Percentiles rank a stretch among this genome's conserved stretches.
phyloP scores from a whole-genome alignment of 2,888 invertebrate species.

The Drosophila barbarae region DNA sequence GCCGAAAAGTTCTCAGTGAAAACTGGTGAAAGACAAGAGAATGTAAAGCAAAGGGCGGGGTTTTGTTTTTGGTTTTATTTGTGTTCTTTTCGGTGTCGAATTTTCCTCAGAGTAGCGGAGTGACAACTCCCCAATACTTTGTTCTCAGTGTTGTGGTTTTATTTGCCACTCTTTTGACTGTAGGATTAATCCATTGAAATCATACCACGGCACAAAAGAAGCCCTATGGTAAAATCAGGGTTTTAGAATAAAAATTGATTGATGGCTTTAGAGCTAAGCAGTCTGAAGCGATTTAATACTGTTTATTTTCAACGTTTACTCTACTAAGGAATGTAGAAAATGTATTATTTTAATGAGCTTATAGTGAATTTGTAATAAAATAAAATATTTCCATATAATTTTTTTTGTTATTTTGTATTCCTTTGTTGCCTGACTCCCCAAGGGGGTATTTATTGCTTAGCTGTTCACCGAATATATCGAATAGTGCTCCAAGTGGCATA shows the following conservation, averaged over 20 bases:
- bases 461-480: slow-evolving; percentile 20
- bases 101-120: neutral
- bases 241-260: slow-evolving; percentile 13
- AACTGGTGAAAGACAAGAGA: slow-evolving; percentile 4
- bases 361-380: no score
- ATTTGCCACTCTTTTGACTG: neutral
- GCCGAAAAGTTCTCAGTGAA: slow-evolving; percentile 6
- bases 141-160: slow-evolving; percentile 11
- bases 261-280: slow-evolving; percentile 8
- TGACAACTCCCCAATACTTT: slow-evolving; percentile 5
- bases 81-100: slow-evolving; percentile 4
- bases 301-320: neutral
- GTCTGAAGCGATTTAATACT: neutral
- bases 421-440: neutral
- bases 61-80: neutral
- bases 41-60: slow-evolving; percentile 21
- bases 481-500: slow-evolving; percentile 28
- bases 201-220: slow-evolving; percentile 10
- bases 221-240: slow-evolving; percentile 15
- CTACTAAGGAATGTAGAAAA: neutral
- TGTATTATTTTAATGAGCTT: no score
- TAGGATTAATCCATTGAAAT: slow-evolving; percentile 16
- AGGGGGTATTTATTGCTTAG: neutral
- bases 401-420: no score
- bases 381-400: no score